A percentile compares a stretch with the other conserved stretches of the same genome.
Evolutionary conservation across 2,797 vertebrate species (phyloP).

Genomic region (Coluber constrictor): DNA sequence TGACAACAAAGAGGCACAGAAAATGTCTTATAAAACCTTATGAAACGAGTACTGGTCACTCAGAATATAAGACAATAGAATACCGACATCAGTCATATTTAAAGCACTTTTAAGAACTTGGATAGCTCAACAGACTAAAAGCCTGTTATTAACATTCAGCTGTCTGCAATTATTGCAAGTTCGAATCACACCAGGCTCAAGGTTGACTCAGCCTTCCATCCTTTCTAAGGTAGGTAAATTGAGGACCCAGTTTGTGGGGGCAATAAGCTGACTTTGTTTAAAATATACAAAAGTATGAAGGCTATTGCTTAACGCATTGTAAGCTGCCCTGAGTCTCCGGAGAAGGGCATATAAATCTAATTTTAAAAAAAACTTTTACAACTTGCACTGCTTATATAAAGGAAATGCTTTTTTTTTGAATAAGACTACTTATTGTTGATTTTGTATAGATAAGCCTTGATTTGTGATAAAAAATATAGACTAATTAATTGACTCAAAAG

Average conservation of each 20-base stretch:
- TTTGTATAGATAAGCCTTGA: neutral
- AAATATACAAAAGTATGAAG: too few relatives aligned
- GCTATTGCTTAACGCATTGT: too few relatives aligned
- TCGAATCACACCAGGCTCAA: too few relatives aligned
- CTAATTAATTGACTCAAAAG: neutral
- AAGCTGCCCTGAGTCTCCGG: too few relatives aligned
- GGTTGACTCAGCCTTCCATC: too few relatives aligned
- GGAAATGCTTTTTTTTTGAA: neutral
- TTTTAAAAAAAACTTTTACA: neutral
- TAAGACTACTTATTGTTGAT: neutral
- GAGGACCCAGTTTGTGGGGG: too few relatives aligned
- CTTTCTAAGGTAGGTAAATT: too few relatives aligned
- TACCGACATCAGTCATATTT: neutral
- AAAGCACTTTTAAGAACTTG: neutral
- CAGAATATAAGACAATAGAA: accelerated
- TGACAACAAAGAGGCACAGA: neutral
- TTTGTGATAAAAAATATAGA: neutral
- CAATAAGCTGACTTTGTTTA: too few relatives aligned
- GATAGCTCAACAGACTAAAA: too few relatives aligned
- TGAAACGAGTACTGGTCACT: neutral
- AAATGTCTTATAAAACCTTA: neutral
- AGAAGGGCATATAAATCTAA: too few relatives aligned
- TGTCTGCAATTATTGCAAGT: too few relatives aligned
- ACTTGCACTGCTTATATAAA: neutral
- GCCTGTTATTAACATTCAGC: too few relatives aligned